phyloP scores from a whole-genome alignment of 1,140 invertebrate genomes.

The Macrocentrus cingulum region DNA sequence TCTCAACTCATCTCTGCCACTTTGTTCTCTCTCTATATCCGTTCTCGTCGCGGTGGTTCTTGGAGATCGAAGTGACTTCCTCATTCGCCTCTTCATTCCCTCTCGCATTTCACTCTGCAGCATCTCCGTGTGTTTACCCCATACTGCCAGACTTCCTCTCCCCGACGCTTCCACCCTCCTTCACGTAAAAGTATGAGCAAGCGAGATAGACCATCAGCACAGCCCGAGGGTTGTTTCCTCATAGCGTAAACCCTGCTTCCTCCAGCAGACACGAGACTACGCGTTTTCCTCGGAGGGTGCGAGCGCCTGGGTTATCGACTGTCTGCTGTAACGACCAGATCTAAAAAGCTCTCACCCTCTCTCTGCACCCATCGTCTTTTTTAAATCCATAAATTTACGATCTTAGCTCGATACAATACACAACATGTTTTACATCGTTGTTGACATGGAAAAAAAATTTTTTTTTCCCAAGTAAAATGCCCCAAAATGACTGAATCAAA shows the following conservation, averaged over 20 bases:
- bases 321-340: slow-evolving; percentile 22
- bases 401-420: slow-evolving; percentile 1
- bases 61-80: slow-evolving; percentile 7
- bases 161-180: not conserved
- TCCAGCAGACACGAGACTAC: slow-evolving; percentile 16
- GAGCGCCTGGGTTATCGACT: slow-evolving; percentile 29
- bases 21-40: not conserved
- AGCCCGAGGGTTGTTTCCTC: slow-evolving; percentile 19
- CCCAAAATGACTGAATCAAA: too few species aligned
- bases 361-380: not conserved
- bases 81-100: slow-evolving; percentile 11
- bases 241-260: slow-evolving; percentile 14
- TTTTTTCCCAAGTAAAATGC: too few species aligned
- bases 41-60: not conserved
- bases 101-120: not conserved
- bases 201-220: slow-evolving; percentile 11
- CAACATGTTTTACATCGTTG: not conserved
- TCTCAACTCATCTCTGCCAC: not conserved
- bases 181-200: slow-evolving; percentile 4
- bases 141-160: slow-evolving; percentile 5
- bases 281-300: slow-evolving; percentile 10
- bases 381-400: too few species aligned
- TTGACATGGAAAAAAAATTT: not conserved
- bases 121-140: not conserved
- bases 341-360: slow-evolving; percentile 10